phyloP scores from a whole-genome alignment of 2,888 invertebrate species.

The Synergus gifuensis region DNA sequence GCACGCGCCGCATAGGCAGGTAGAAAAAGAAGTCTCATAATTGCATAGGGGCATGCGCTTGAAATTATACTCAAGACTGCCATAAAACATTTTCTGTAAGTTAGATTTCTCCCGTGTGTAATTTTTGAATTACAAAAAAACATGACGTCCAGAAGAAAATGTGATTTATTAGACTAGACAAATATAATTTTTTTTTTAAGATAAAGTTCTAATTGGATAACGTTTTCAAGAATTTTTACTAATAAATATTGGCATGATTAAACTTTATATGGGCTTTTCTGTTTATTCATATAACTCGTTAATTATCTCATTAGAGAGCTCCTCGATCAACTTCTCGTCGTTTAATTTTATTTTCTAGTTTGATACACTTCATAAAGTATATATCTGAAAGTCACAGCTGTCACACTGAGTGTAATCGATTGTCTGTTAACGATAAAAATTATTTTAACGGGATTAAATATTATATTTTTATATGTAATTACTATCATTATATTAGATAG shows the following conservation, averaged over 20 bases:
- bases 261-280: background rate
- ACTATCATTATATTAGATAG: background rate
- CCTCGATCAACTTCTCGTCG: background rate
- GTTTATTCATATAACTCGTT: background rate
- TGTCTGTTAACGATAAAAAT: background rate
- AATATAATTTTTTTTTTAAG: background rate
- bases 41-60: constrained; percentile 17
- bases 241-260: background rate
- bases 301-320: constrained; percentile 6
- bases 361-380: background rate
- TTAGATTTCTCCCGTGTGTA: background rate
- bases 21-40: constrained; percentile 24
- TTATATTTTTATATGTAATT: background rate
- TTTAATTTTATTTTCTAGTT: background rate
- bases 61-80: constrained; percentile 32
- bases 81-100: constrained; percentile 26
- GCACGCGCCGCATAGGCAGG: background rate
- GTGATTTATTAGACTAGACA: background rate
- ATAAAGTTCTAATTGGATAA: background rate
- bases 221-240: background rate
- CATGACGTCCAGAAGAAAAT: background rate
- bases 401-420: background rate
- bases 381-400: background rate
- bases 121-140: background rate
- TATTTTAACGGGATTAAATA: background rate